Base-by-base conservation (phyloP, 2,113 vertebrate species). In the Aviceda subcristata region DNA sequence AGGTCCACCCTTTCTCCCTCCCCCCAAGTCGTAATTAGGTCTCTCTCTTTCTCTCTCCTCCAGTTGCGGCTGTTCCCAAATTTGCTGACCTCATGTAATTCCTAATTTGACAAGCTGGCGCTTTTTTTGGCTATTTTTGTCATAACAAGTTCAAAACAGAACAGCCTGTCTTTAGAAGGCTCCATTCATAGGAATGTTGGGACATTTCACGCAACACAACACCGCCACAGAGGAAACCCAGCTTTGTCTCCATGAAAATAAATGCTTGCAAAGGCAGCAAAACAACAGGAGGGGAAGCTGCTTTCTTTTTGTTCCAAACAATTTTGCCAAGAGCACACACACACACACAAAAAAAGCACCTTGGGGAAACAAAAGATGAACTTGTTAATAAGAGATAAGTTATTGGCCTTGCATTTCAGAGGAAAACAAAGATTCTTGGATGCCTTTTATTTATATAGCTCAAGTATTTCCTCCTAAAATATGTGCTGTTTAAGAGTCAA, bases 11-110 rank as follows among this genome's bases (percentile, higher is more conserved):
- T 55, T 55, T 16, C 81, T 81, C 75, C 78, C 92, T 86, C 60
- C 95, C 90, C 90, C 91, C 63, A 78, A 34, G 46, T 88, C 11
- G 17, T 89, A 92, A 96, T 97, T 89, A 92, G 73, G 29, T 91
- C 88, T 92, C 93, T 94, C 92, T 81, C 79, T 36, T 26, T 94
- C 93, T 93, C 69, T 86, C 81, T 88, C 92, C 71, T 92, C 92
- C 94, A 66, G 57, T 85, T 46, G 86, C 5, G 62, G 30, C 69
- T 55, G 68, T 92, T 90, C 88, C 91, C 74, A 94, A 94, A 97
- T 97, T 94, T 97, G 96, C 97, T 97, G 96, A 97, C 87, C 88
- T 94, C 94, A 80, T 89, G 91, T 96, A 94, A 94, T 96, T 97
- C 96, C 89, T 94, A 97, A 97, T 94, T 93, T 83, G 88, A 97